phyloP scores from a whole-genome alignment of 2,888 invertebrate species.

The Xanthia icteritia region DNA sequence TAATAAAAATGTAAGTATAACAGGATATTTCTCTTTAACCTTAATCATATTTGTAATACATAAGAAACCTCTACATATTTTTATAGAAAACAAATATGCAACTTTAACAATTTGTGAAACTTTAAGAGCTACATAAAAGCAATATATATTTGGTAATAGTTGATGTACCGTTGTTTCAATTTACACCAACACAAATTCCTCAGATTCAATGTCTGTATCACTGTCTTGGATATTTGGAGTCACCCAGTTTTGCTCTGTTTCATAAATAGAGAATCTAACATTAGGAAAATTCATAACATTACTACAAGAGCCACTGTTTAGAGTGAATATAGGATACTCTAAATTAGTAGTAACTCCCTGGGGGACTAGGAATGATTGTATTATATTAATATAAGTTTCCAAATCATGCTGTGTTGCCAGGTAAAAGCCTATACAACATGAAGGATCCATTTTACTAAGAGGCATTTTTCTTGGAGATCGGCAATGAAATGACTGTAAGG shows the following conservation, averaged over 20 bases:
- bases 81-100: slow-evolving; percentile 46
- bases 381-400: slow-evolving; percentile 93
- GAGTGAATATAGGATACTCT: slow-evolving; percentile 96
- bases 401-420: slow-evolving; percentile 94
- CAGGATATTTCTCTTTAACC: slow-evolving; percentile 55
- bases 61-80: slow-evolving; percentile 38
- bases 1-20: slow-evolving; percentile 55
- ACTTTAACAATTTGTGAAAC: slow-evolving; percentile 57
- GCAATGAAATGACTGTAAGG: slow-evolving; percentile 95
- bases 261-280: slow-evolving; percentile 89
- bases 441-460: slow-evolving; percentile 96
- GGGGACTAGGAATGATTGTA: slow-evolving; percentile 90
- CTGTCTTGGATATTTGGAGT: slow-evolving; percentile 88
- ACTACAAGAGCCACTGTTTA: slow-evolving; percentile 93
- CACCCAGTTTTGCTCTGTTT: slow-evolving; percentile 89
- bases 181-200: slow-evolving; percentile 93
- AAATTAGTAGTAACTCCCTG: slow-evolving; percentile 86
- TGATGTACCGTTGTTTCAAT: slow-evolving; percentile 40
- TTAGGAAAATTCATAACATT: slow-evolving; percentile 90
- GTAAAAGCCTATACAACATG: slow-evolving; percentile 97
- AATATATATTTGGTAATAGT: slow-evolving; percentile 56
- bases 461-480: slow-evolving; percentile 96
- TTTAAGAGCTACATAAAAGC: slow-evolving; percentile 61
- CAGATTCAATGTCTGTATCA: slow-evolving; percentile 93
- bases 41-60: slow-evolving; percentile 43